Evolutionary conservation across 1,140 invertebrate genomes (phyloP).

Genomic region (Magallana gigas): DNA sequence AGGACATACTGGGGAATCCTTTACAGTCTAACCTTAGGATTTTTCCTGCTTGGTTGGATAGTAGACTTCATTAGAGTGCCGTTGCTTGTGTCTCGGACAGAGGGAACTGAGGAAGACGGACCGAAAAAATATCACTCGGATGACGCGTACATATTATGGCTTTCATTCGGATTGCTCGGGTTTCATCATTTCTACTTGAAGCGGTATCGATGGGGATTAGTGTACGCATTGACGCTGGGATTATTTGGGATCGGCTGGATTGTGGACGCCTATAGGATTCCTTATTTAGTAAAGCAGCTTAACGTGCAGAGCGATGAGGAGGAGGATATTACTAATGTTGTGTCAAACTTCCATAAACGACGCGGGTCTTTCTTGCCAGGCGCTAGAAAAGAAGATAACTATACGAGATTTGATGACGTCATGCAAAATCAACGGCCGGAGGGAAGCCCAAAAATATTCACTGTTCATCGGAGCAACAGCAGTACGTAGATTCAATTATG

Average conservation of each 20-base stretch:
- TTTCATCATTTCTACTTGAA: conserved; percentile 59
- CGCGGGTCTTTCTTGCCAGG: background rate
- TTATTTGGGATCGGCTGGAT: conserved; percentile 55
- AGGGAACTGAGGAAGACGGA: conserved; percentile 41
- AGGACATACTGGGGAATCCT: conserved; percentile 61
- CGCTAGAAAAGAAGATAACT: background rate
- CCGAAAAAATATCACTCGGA: conserved; percentile 40
- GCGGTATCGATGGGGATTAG: conserved; percentile 37
- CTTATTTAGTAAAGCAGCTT: conserved; percentile 45
- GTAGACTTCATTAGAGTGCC: conserved; percentile 69
- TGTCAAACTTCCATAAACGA: background rate
- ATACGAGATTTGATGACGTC: conserved; percentile 26
- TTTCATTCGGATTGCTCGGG: conserved; percentile 60
- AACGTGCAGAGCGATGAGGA: background rate
- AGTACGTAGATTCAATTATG: background rate
- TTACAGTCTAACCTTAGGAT: conserved; percentile 68
- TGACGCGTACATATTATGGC: conserved; percentile 52
- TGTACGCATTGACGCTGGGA: conserved; percentile 51
- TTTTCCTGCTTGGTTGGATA: conserved; percentile 68
- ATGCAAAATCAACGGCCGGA: conserved; percentile 8
- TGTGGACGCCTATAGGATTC: conserved; percentile 49
- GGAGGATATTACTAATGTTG: conserved; percentile 36
- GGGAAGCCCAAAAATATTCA: background rate
- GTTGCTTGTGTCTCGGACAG: conserved; percentile 63
- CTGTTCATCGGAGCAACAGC: background rate